Conservation (phyloP, 2,113 vertebrate species). For the Xiphophorus couchianus region DNA sequence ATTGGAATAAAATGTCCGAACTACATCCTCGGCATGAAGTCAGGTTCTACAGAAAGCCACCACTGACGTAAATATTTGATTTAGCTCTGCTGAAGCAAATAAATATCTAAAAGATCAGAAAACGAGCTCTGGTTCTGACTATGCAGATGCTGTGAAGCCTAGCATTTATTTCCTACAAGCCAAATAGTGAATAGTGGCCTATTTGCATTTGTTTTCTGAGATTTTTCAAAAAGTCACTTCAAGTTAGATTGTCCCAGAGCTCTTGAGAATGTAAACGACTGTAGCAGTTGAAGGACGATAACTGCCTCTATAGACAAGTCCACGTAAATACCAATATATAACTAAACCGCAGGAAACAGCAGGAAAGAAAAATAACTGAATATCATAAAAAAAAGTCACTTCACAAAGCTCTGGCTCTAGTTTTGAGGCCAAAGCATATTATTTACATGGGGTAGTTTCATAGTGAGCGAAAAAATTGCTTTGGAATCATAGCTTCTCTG, state of each 20-base stretch:
- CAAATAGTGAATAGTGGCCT: background rate
- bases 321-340: background rate
- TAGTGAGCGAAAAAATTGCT: background rate
- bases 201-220: background rate
- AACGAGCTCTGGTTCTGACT: no score
- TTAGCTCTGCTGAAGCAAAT: no score
- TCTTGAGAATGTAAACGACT: background rate
- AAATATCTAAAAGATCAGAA: no score
- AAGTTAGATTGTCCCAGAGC: background rate
- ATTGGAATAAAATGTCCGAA: no score
- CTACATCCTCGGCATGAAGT: no score
- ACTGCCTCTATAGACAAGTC: background rate
- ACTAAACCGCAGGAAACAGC: background rate
- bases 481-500: background rate
- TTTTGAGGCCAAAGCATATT: background rate
- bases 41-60: no score
- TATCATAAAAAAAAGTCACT: background rate
- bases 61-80: no score
- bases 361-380: background rate
- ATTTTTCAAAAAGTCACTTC: background rate
- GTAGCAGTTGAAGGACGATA: background rate
- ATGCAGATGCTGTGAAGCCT: background rate
- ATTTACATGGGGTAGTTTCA: background rate
- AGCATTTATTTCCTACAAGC: background rate
- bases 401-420: background rate